Conservation (phyloP, 2,888 invertebrate genomes). For the Synanthedon andrenaeformis region DNA sequence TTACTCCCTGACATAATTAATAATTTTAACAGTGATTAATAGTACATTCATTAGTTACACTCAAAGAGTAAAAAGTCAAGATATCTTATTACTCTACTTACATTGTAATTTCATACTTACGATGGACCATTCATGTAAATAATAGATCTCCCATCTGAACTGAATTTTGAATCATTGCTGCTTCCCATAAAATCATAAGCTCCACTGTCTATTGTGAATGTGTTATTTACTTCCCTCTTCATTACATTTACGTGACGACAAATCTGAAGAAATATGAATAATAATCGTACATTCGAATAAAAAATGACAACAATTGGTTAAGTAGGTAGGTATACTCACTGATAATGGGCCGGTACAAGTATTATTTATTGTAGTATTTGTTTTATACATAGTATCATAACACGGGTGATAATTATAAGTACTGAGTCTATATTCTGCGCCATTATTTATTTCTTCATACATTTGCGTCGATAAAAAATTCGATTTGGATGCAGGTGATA, state of each 20-base stretch:
- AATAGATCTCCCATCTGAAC: conserved; percentile 33
- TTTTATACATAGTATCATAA: conserved; percentile 25
- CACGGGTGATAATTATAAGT: conserved; percentile 59
- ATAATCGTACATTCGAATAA: neutral
- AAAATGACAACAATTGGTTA: too few relatives aligned
- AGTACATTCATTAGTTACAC: too few relatives aligned
- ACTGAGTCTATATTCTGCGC: conserved; percentile 25
- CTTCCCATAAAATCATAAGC: conserved; percentile 35
- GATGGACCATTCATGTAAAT: conserved; percentile 42
- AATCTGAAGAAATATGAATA: conserved; percentile 25
- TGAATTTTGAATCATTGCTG: conserved; percentile 27
- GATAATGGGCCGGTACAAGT: conserved; percentile 31
- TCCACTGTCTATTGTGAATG: conserved; percentile 20
- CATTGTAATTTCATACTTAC: conserved; percentile 28
- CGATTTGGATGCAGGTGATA: conserved; percentile 32
- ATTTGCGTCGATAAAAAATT: conserved; percentile 33
- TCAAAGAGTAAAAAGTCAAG: too few relatives aligned
- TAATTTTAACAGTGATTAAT: too few relatives aligned
- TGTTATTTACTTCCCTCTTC: conserved; percentile 9
- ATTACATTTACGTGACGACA: conserved; percentile 33
- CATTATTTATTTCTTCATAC: conserved; percentile 20
- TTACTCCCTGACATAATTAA: too few relatives aligned
- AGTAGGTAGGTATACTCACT: conserved; percentile 25
- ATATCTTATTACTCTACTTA: too few relatives aligned
- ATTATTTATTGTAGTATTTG: conserved; percentile 20